Evolutionary conservation across 2,888 invertebrate genomes (phyloP).

Genomic region (Napeogenes inachia): DNA sequence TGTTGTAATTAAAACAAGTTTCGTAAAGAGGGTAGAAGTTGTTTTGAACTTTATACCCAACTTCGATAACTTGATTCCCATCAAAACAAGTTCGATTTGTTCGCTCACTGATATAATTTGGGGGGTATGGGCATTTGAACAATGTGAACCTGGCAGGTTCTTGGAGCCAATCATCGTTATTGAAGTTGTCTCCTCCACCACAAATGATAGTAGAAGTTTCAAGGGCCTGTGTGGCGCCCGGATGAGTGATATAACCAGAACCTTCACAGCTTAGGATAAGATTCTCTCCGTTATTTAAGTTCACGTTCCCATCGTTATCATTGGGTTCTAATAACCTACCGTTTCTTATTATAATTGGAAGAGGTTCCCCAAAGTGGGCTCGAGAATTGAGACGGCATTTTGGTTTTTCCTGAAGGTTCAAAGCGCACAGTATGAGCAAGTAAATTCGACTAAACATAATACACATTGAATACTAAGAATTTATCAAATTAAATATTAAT

Average conservation of each 20-base stretch:
- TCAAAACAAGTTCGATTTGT: slow-evolving; percentile 55
- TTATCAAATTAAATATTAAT: neutral
- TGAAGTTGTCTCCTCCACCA: slow-evolving; percentile 50
- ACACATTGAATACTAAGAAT: slow-evolving; percentile 10
- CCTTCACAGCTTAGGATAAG: slow-evolving; percentile 59
- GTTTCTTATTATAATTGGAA: slow-evolving; percentile 55
- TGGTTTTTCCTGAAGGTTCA: slow-evolving; percentile 44
- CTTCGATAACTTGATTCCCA: slow-evolving; percentile 51
- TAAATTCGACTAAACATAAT: slow-evolving; percentile 47
- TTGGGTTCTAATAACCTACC: slow-evolving; percentile 56
- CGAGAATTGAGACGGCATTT: slow-evolving; percentile 54
- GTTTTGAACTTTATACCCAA: slow-evolving; percentile 54
- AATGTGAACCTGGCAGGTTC: slow-evolving; percentile 44
- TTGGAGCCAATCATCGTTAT: slow-evolving; percentile 54
- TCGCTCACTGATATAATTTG: slow-evolving; percentile 46
- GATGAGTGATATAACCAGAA: slow-evolving; percentile 46
- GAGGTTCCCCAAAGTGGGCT: slow-evolving; percentile 54
- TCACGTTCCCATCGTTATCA: slow-evolving; percentile 50
- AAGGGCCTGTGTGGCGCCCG: slow-evolving; percentile 37
- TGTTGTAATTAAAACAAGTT: slow-evolving; percentile 57
- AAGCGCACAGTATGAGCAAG: slow-evolving; percentile 51
- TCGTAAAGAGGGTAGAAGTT: slow-evolving; percentile 59
- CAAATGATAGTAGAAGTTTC: slow-evolving; percentile 51
- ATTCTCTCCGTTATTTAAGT: slow-evolving; percentile 49
- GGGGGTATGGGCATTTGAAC: slow-evolving; percentile 49